Evolutionary conservation across 30 jellyfish, hydroid and myxozoan species (phyloP).

Genomic region (Pseudorhiza aurosa): DNA sequence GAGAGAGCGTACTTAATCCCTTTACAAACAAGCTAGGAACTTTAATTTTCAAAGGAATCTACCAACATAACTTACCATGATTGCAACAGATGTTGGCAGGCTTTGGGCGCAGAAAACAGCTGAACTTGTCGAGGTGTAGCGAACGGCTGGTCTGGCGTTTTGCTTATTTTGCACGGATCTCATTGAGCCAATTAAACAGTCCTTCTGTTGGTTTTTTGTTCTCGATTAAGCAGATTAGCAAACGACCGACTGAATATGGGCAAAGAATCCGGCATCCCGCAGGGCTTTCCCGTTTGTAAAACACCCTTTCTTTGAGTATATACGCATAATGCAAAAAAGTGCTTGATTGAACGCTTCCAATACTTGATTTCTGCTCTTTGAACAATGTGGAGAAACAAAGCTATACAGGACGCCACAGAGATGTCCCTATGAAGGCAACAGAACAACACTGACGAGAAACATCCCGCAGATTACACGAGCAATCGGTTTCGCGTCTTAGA

Average conservation of each 20-base stretch:
- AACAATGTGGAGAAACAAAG: not conserved
- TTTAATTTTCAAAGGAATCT: not conserved
- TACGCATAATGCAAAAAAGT: no score
- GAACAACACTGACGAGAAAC: not conserved
- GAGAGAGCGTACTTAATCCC: no score
- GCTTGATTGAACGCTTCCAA: no score
- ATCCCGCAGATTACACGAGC: conserved; percentile 15
- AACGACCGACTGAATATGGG: conserved; percentile 23
- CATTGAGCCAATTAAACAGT: conserved; percentile 37
- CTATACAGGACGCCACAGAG: not conserved
- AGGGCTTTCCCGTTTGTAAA: not conserved
- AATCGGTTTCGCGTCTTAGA: conserved; percentile 9
- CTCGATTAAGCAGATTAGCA: conserved; percentile 42
- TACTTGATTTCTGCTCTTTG: no score
- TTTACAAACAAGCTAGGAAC: not conserved
- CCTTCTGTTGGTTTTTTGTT: conserved; percentile 60
- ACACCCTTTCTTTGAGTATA: not conserved
- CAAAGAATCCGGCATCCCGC: conserved; percentile 54
- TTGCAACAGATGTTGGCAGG: conserved; percentile 35
- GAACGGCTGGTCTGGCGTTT: conserved; percentile 45
- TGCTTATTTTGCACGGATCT: conserved; percentile 28
- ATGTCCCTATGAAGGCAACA: not conserved
- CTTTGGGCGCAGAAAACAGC: not conserved
- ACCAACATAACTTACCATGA: conserved; percentile 19
- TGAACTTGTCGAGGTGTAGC: conserved; percentile 4